phyloP scores from a whole-genome alignment of 2,888 invertebrate species.

The Dione juno region DNA sequence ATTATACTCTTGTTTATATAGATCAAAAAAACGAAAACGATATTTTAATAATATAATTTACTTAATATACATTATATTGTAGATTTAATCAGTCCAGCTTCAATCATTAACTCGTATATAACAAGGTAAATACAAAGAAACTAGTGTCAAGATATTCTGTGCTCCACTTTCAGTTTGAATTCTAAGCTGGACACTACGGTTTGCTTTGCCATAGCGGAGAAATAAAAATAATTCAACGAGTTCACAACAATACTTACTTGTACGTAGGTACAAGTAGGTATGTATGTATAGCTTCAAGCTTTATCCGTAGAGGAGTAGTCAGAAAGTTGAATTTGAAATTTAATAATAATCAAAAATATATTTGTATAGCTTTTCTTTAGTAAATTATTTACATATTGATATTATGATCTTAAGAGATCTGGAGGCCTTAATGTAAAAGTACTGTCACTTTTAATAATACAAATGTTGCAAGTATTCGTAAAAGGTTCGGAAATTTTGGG shows the following conservation, averaged over 20 bases:
- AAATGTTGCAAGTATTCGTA: background rate
- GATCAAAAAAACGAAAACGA: no score
- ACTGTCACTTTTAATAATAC: background rate
- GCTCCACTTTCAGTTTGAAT: background rate
- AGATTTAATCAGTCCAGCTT: background rate
- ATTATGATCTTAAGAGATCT: background rate
- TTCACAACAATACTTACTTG: no score
- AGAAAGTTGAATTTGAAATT: background rate
- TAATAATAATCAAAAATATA: background rate
- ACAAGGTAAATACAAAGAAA: background rate
- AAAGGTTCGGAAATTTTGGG: background rate
- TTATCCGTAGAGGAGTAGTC: no score
- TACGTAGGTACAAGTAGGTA: no score
- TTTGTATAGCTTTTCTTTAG: background rate
- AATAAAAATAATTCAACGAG: background rate
- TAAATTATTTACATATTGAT: background rate
- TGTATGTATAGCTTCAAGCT: no score
- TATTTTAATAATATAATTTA: no score
- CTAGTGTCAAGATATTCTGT: background rate
- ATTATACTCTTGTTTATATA: no score
- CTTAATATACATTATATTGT: no score
- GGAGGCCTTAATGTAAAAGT: conserved; percentile 12
- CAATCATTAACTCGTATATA: background rate
- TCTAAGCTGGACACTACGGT: no score
- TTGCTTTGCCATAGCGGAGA: background rate